Evolutionary conservation across 2,888 invertebrate genomes (phyloP), one percentile per base, ranked within the genome.

Genomic region (Opisthograptis luteolata): DNA sequence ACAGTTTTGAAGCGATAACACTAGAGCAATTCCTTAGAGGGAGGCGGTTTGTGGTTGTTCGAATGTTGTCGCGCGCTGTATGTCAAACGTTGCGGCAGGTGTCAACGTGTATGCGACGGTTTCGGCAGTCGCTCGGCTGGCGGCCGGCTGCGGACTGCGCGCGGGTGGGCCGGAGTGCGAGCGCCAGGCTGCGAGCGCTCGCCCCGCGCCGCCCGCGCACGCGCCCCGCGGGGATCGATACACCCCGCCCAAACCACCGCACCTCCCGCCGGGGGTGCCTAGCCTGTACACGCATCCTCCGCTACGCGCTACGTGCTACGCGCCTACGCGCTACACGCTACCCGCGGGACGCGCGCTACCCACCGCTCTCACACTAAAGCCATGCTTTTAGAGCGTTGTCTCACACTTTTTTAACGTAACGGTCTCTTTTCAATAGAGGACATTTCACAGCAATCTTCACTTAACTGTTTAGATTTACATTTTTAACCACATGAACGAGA

Each of bases 61-160:
- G 73, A 72, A 66, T 80, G 81, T 86, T 84, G 75, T 79, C 84
- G 84, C 82, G 79, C 76, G 80, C 55, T 79, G 76, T 79, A 81
- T 79, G 85, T 84, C 80, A 82, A 79, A 84, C 75, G 81, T 70
- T 68, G 75, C 77, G 68, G 66, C 62, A 19, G 66, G 58, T 59
- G 55, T 37, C 20, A 32, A 61, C 42, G 66, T 55, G 60, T 52
- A 54, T 56, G 62, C 53, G 62, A 45, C 53, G 52, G 45, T 60
- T 68, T 62, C 56, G 70, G 81, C 82, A 79, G 84, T 76, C 76
- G 81, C 79, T 80, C 79, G 83, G 79, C 79, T 76, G 79, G 76
- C 77, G 82, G 84, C 83, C 87, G 79, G 81, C 82, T 82, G 86
- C 85, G 81, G 82, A 88, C 87, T 87, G 87, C 85, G 87, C 86